Percentiles rank a stretch among this genome's conserved stretches.
Evolutionary conservation across 2,888 invertebrate genomes (phyloP).

Genomic region (Fragum sueziense): DNA sequence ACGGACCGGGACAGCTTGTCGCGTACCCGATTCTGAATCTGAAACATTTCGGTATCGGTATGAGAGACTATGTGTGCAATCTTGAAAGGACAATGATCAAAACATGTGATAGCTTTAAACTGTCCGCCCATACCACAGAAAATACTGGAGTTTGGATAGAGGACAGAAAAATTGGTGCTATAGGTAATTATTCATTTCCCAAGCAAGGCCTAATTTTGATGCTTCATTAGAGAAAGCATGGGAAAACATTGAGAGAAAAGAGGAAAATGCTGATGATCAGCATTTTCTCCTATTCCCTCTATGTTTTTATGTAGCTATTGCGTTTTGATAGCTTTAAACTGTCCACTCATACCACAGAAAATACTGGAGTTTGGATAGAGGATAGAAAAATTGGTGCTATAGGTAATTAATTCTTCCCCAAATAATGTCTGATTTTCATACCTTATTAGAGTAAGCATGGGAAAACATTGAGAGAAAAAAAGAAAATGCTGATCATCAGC

Average conservation of each 20-base stretch:
- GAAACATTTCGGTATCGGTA: conserved; percentile 86
- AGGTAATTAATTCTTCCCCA: too few species aligned
- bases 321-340: conserved; percentile 85
- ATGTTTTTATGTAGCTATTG: too few species aligned
- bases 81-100: conserved; percentile 78
- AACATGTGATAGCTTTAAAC: conserved; percentile 84
- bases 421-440: too few species aligned
- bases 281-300: too few species aligned
- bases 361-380: conserved; percentile 93
- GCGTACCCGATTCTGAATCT: conserved; percentile 97
- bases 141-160: conserved; percentile 94
- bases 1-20: conserved; percentile 98
- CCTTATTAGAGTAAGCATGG: too few species aligned
- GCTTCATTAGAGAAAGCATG: too few species aligned
- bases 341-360: conserved; percentile 87
- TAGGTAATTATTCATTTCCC: too few species aligned
- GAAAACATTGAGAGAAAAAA: too few species aligned
- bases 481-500: too few species aligned
- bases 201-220: too few species aligned
- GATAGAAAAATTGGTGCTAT: conserved; percentile 81
- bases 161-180: conserved; percentile 80
- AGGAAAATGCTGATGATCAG: too few species aligned
- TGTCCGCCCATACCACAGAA: conserved; percentile 88
- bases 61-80: conserved; percentile 86
- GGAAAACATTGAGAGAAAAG: too few species aligned